phyloP scores from a whole-genome alignment of 1,140 invertebrate genomes.

The Calliphora vicina region DNA sequence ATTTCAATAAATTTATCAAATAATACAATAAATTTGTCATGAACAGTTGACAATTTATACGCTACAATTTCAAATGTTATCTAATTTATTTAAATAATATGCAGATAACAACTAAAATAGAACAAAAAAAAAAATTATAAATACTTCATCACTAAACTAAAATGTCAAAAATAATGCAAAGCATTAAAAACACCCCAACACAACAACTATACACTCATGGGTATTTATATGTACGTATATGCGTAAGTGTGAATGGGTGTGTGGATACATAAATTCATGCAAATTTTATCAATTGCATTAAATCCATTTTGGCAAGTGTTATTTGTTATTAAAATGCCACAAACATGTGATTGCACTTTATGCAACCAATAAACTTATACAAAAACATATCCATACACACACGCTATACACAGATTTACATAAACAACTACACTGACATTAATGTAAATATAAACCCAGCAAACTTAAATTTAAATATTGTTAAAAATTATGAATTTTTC shows the following conservation, averaged over 20 bases:
- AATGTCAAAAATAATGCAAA: slow-evolving; percentile 1
- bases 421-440: background rate
- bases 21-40: background rate
- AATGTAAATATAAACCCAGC: background rate
- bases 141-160: background rate
- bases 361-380: background rate
- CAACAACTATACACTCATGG: too few species aligned
- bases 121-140: background rate
- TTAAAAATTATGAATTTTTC: too few species aligned
- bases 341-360: slow-evolving; percentile 7
- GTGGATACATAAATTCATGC: background rate
- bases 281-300: background rate
- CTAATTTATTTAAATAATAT: background rate
- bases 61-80: background rate
- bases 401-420: background rate
- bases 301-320: slow-evolving; percentile 10
- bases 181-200: background rate
- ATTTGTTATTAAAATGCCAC: slow-evolving; percentile 15
- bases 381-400: background rate
- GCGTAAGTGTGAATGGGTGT: background rate
- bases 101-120: background rate
- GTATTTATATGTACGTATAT: too few species aligned
- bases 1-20: too few species aligned
- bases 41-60: background rate
- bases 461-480: too few species aligned